Conservation (phyloP, 2,888 invertebrate species). For the Unio pictorum region DNA sequence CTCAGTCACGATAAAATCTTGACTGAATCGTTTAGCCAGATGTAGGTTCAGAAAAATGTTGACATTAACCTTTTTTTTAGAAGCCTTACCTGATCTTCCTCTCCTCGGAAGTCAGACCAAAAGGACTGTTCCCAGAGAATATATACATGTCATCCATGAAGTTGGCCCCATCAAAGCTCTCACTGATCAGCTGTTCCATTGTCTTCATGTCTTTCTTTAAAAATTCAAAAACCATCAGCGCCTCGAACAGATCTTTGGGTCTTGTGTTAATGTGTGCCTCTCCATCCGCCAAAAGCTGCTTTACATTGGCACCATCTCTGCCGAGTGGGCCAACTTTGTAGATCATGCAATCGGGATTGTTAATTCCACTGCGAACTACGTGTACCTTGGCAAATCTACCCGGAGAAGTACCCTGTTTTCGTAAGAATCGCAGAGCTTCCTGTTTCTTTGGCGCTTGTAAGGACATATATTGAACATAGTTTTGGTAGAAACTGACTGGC, state of each 20-base stretch:
- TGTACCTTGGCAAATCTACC: constrained; percentile 37
- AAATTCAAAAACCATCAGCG: constrained; percentile 1
- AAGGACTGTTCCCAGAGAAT: too few relatives aligned
- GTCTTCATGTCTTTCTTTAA: constrained; percentile 7
- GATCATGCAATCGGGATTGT: constrained; percentile 30
- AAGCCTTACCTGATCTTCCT: too few relatives aligned
- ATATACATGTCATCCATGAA: constrained; percentile 8
- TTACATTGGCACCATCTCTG: constrained; percentile 8
- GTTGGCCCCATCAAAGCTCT: constrained; percentile 37
- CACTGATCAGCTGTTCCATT: constrained; percentile 24
- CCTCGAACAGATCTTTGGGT: constrained; percentile 26
- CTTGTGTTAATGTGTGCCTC: constrained; percentile 32
- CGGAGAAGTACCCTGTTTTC: constrained; percentile 16
- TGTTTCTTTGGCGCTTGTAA: constrained; percentile 19
- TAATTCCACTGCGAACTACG: constrained; percentile 22
- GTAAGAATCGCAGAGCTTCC: constrained; percentile 16
- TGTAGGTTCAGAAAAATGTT: too few relatives aligned
- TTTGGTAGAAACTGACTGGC: constrained; percentile 10
- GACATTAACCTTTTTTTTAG: too few relatives aligned
- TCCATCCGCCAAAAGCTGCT: constrained; percentile 16
- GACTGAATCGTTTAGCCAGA: too few relatives aligned
- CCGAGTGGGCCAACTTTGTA: constrained; percentile 38
- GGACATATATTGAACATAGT: constrained; percentile 21
- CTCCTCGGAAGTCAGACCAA: too few relatives aligned
- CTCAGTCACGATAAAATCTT: too few relatives aligned